Evolutionary conservation across 2,888 invertebrate genomes (phyloP), one percentile per base, ranked within the genome.

Genomic region (Loripinus fragilis): DNA sequence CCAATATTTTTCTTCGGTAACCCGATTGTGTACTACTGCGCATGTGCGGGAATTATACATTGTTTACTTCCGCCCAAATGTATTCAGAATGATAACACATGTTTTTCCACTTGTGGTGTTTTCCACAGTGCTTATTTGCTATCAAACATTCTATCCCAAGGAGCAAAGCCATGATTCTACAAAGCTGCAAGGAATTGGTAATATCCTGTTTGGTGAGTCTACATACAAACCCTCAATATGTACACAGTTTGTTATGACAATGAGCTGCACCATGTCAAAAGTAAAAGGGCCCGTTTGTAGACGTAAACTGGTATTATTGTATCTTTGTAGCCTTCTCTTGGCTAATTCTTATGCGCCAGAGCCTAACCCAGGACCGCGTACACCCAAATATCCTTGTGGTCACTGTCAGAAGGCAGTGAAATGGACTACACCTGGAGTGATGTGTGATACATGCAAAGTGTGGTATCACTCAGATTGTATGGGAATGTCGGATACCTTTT

Each of bases 401-500:
- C 5, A n/a, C 17, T 66, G 66, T 41, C 66, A 66, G n/a, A n/a
- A n/a, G n/a, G n/a, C n/a, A n/a, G n/a, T n/a, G n/a, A n/a, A n/a
- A n/a, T n/a, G n/a, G n/a, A n/a, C n/a, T n/a, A n/a, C n/a, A n/a
- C n/a, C n/a, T n/a, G n/a, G n/a, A n/a, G n/a, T n/a, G n/a, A n/a
- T n/a, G n/a, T n/a, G n/a, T n/a, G n/a, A n/a, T n/a, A n/a, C n/a
- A n/a, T n/a, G n/a, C n/a, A n/a, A n/a, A n/a, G n/a, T n/a, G n/a
- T n/a, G n/a, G n/a, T n/a, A n/a, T n/a, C n/a, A n/a, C n/a, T n/a
- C n/a, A n/a, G n/a, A n/a, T n/a, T n/a, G n/a, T 42, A 64, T 81
- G 74, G 74, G 70, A 20, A 77, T 81, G 73, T 20, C n/a, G 17
- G 78, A 75, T n/a, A 45, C 20, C 10, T 52, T 81, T 2, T 78